These are phyloP conservation scores for Vespertilio murinus DNA, from an alignment of 2,797 vertebrate species.

Conservation along the genomic window DNA sequence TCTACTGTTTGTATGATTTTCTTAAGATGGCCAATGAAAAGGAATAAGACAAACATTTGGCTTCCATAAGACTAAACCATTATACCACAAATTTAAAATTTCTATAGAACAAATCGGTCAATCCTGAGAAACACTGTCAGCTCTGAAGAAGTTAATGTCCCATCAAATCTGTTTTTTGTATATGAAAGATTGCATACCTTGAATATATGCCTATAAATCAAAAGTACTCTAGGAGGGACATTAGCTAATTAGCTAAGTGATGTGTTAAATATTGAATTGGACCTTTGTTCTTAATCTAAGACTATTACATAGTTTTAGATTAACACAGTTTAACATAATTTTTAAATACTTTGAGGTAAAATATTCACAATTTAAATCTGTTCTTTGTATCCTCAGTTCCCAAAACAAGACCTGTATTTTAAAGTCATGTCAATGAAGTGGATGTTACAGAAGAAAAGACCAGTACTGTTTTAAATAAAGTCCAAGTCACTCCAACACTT, in stretches of 20 bases:
- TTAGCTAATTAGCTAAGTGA: not conserved
- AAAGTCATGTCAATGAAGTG: slow-evolving; percentile 30
- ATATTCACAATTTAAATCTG: slow-evolving; percentile 40
- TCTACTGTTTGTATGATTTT: slow-evolving; percentile 46
- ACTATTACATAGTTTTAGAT: slow-evolving; percentile 27
- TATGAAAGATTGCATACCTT: not conserved
- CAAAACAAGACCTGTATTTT: not conserved
- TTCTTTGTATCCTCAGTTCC: slow-evolving; percentile 25
- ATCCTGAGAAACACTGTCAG: slow-evolving; percentile 42
- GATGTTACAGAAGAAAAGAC: not conserved
- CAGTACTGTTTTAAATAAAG: slow-evolving; percentile 35
- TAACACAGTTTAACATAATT: slow-evolving; percentile 22
- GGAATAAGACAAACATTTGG: slow-evolving; percentile 45
- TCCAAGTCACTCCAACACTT: slow-evolving; percentile 19
- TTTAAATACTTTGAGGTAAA: slow-evolving; percentile 54
- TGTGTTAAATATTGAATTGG: slow-evolving; percentile 46
- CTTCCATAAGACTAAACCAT: slow-evolving; percentile 37
- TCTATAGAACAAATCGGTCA: slow-evolving; percentile 14
- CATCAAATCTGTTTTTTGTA: not conserved
- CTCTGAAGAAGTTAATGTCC: slow-evolving; percentile 6
- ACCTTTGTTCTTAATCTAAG: slow-evolving; percentile 41
- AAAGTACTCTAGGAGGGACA: slow-evolving; percentile 1
- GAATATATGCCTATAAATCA: slow-evolving; percentile 4
- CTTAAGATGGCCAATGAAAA: slow-evolving; percentile 49
- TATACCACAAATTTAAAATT: slow-evolving; percentile 29